Percentiles rank a stretch among this genome's conserved stretches.
These are phyloP conservation scores for Cataglyphis albicans DNA, from an alignment of 2,888 invertebrate species.

Conservation along the genomic window DNA sequence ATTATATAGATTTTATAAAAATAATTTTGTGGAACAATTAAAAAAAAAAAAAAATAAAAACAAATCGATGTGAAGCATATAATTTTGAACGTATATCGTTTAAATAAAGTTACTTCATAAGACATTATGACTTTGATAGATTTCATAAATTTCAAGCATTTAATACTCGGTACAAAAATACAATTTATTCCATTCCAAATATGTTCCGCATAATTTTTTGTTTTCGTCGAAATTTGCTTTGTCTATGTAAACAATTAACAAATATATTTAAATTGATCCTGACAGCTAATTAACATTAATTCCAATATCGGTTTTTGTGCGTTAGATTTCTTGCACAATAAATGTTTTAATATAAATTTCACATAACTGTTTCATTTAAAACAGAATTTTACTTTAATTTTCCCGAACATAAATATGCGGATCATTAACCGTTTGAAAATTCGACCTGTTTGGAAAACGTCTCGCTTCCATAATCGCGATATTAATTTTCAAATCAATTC, in stretches of 20 bases:
- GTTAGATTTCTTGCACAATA: neutral
- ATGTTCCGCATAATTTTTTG: neutral
- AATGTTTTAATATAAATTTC: constrained; percentile 32
- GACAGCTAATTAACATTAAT: constrained; percentile 26
- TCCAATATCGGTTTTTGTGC: neutral
- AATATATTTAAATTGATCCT: constrained; percentile 25
- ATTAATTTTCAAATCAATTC: constrained; percentile 29
- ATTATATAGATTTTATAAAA: constrained; percentile 9
- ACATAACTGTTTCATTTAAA: neutral
- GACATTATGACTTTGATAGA: neutral
- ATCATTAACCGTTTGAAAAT: constrained; percentile 24
- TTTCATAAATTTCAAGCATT: neutral
- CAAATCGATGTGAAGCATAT: neutral
- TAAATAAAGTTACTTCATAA: neutral
- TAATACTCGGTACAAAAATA: neutral
- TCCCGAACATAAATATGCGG: constrained; percentile 30
- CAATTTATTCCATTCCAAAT: neutral
- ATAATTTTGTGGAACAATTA: neutral
- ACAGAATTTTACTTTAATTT: constrained; percentile 8
- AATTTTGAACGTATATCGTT: neutral
- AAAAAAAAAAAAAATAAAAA: neutral
- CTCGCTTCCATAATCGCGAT: neutral
- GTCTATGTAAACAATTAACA: neutral
- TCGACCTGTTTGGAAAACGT: constrained; percentile 10
- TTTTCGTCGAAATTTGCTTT: neutral